These are phyloP conservation scores for Garra rufa DNA, from an alignment of 2,113 vertebrate species.

Conservation along the genomic window DNA sequence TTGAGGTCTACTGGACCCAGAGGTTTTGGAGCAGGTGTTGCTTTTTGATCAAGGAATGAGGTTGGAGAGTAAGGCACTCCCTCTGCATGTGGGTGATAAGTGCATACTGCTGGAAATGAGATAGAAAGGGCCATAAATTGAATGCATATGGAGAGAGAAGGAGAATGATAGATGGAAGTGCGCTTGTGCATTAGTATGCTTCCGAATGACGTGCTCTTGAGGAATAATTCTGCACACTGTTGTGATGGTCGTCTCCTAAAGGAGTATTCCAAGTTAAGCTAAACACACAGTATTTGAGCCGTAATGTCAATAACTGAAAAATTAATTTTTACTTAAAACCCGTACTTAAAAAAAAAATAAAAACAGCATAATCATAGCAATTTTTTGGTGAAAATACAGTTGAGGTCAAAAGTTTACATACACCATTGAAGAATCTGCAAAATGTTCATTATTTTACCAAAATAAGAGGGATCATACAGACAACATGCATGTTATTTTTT, in stretches of 20 bases:
- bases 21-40: conserved; percentile 12
- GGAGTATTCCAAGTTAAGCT: not conserved
- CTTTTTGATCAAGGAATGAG: conserved; percentile 47
- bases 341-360: not conserved
- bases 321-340: not conserved
- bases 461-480: too few relatives aligned
- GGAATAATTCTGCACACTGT: conserved; percentile 57
- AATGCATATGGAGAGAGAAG: conserved; percentile 1
- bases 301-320: not conserved
- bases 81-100: conserved; percentile 18
- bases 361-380: not conserved
- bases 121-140: conserved; percentile 10
- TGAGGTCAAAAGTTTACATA: too few relatives aligned
- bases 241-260: conserved; percentile 64
- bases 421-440: too few relatives aligned
- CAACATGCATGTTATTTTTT: too few relatives aligned
- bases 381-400: not conserved
- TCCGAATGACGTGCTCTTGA: conserved; percentile 7
- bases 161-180: not conserved
- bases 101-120: conserved; percentile 18
- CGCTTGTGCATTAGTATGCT: conserved; percentile 34
- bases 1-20: conserved; percentile 2
- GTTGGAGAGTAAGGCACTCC: conserved; percentile 16
- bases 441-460: too few relatives aligned
- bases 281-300: not conserved